A percentile compares a stretch with the other conserved stretches of the same genome.
These are phyloP conservation scores for Ceratina australensis DNA, from an alignment of 1,140 invertebrate species.

Conservation along the genomic window DNA sequence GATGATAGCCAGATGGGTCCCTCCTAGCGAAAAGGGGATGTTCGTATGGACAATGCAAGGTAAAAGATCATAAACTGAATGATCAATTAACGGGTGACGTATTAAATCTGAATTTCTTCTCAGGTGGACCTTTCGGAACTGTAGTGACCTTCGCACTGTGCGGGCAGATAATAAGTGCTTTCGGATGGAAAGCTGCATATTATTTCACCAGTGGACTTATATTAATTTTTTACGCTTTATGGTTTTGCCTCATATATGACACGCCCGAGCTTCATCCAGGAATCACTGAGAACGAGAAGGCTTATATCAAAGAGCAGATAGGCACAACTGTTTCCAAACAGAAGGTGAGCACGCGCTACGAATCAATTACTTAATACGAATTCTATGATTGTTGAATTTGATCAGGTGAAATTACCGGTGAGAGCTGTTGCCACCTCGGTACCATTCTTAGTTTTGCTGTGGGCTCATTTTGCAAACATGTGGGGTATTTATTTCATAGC, in stretches of 20 bases:
- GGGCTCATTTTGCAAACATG: slow-evolving; percentile 87
- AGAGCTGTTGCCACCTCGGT: slow-evolving; percentile 81
- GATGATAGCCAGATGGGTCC: slow-evolving; percentile 87
- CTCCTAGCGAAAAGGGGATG: slow-evolving; percentile 88
- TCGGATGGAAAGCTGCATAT: slow-evolving; percentile 87
- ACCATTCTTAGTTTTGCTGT: slow-evolving; percentile 84
- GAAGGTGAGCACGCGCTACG: slow-evolving; percentile 68
- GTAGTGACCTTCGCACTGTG: slow-evolving; percentile 87
- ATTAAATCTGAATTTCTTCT: slow-evolving; percentile 54
- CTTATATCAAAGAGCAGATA: slow-evolving; percentile 85
- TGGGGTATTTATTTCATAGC: slow-evolving; percentile 91
- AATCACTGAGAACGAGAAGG: slow-evolving; percentile 87
- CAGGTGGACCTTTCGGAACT: slow-evolving; percentile 88
- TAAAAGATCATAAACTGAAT: slow-evolving; percentile 42
- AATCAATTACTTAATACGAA: not conserved
- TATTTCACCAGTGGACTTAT: slow-evolving; percentile 85
- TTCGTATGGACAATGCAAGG: slow-evolving; percentile 85
- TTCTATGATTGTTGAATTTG: not conserved
- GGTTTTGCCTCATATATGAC: slow-evolving; percentile 85
- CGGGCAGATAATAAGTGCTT: slow-evolving; percentile 82
- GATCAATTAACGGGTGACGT: not conserved
- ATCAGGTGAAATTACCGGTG: slow-evolving; percentile 69
- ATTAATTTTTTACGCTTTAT: slow-evolving; percentile 82
- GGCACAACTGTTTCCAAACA: slow-evolving; percentile 80
- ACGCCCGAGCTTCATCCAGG: slow-evolving; percentile 87